These are phyloP conservation scores for Sebastes nivosus DNA, from an alignment of 2,797 vertebrate species.

Conservation along the genomic window DNA sequence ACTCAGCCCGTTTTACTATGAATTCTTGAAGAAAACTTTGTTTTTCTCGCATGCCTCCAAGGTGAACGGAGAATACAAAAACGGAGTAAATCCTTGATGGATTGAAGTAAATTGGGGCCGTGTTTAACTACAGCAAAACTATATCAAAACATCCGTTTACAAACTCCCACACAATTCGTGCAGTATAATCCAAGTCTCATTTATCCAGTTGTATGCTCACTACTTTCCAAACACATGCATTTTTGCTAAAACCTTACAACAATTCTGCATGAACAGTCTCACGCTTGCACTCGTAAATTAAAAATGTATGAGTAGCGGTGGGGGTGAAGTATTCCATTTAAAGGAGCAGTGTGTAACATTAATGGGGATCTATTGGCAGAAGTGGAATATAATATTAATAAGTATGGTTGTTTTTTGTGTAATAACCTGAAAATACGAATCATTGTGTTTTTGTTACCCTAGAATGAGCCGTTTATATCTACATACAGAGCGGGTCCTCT, in stretches of 20 bases:
- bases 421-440: too few species aligned
- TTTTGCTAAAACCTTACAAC: too few species aligned
- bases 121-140: neutral
- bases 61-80: neutral
- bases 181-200: neutral
- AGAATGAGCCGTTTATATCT: too few species aligned
- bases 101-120: neutral
- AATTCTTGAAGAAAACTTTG: neutral
- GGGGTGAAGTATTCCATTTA: neutral
- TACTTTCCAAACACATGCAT: neutral
- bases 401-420: too few species aligned
- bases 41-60: neutral
- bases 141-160: neutral
- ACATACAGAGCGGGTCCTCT: too few species aligned
- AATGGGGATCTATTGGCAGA: too few species aligned
- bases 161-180: neutral
- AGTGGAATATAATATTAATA: too few species aligned
- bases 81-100: neutral
- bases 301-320: too few species aligned
- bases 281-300: too few species aligned
- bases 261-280: too few species aligned
- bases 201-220: neutral
- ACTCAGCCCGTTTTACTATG: too few species aligned
- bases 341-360: neutral
- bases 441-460: too few species aligned